Conservation (phyloP, 2,888 invertebrate genomes). For the Pteria penguin region DNA sequence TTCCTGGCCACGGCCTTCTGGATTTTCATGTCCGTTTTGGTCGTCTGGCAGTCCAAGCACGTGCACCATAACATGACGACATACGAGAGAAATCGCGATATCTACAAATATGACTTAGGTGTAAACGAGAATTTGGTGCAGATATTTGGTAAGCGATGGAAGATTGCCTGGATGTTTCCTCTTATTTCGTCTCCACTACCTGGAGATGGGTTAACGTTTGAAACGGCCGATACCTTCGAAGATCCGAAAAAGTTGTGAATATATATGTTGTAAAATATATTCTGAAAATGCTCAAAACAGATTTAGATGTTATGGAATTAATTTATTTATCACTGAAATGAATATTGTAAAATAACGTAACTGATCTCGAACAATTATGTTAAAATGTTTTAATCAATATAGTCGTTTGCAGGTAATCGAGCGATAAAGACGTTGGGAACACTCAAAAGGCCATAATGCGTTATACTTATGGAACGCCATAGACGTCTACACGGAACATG, state of each 20-base stretch:
- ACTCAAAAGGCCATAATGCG: no score
- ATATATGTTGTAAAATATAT: no score
- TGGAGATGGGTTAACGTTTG: slow-evolving; percentile 85
- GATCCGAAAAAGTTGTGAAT: neutral
- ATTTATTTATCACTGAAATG: no score
- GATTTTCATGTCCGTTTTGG: slow-evolving; percentile 66
- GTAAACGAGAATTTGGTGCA: slow-evolving; percentile 87
- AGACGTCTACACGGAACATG: no score
- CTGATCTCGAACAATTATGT: no score
- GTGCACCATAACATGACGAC: slow-evolving; percentile 88
- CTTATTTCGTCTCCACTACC: slow-evolving; percentile 88
- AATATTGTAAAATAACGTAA: no score
- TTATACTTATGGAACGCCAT: no score
- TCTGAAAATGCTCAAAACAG: no score
- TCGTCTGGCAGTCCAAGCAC: slow-evolving; percentile 82
- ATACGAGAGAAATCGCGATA: slow-evolving; percentile 85
- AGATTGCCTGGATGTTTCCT: slow-evolving; percentile 89
- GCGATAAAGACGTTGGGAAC: no score
- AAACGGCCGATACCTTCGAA: neutral
- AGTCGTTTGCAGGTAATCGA: no score
- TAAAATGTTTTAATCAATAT: no score
- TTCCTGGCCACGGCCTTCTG: slow-evolving; percentile 72
- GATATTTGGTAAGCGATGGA: slow-evolving; percentile 90
- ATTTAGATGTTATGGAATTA: no score
- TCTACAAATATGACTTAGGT: slow-evolving; percentile 86